Percentiles rank a stretch among this genome's conserved stretches.
phyloP scores from a whole-genome alignment of 2,888 invertebrate species.

The Dendrolimus houi region DNA sequence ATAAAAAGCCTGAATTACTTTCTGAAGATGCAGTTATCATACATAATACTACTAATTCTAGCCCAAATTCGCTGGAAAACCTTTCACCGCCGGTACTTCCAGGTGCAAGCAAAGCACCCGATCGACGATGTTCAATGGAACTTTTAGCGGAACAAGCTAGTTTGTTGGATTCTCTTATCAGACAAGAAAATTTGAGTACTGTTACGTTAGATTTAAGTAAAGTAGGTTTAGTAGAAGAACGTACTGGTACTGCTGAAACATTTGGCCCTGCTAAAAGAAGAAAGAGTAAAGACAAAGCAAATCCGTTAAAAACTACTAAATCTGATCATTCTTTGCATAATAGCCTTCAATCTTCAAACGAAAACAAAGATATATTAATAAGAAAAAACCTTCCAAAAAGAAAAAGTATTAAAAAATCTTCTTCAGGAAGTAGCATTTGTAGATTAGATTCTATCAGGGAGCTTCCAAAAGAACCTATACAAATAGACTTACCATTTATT shows the following conservation, averaged over 20 bases:
- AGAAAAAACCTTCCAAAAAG: conserved; percentile 25
- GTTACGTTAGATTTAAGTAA: conserved; percentile 61
- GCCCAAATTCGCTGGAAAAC: background rate
- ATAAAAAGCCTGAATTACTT: conserved; percentile 16
- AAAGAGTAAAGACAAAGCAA: conserved; percentile 27
- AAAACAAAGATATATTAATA: conserved; percentile 21
- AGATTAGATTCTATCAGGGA: conserved; percentile 66
- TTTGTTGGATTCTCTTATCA: conserved; percentile 69
- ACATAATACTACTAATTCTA: background rate
- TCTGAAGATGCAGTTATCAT: background rate
- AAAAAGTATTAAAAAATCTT: conserved; percentile 58
- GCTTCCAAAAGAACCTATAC: conserved; percentile 41
- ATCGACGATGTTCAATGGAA: conserved; percentile 75
- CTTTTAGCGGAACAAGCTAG: conserved; percentile 74
- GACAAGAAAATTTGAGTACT: conserved; percentile 70
- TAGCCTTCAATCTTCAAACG: conserved; percentile 36
- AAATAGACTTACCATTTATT: conserved; percentile 48
- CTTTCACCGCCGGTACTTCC: conserved; percentile 9
- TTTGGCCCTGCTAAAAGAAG: conserved; percentile 21
- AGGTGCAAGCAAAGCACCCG: conserved; percentile 34
- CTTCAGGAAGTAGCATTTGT: conserved; percentile 56
- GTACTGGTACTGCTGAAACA: conserved; percentile 15
- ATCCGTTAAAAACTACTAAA: conserved; percentile 54
- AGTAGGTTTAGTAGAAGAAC: conserved; percentile 38
- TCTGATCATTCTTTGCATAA: conserved; percentile 65